Percentiles rank a stretch among this genome's conserved stretches.
Evolutionary conservation across 2,113 vertebrate genomes (phyloP).

Genomic region (Melanerpes formicivorus): DNA sequence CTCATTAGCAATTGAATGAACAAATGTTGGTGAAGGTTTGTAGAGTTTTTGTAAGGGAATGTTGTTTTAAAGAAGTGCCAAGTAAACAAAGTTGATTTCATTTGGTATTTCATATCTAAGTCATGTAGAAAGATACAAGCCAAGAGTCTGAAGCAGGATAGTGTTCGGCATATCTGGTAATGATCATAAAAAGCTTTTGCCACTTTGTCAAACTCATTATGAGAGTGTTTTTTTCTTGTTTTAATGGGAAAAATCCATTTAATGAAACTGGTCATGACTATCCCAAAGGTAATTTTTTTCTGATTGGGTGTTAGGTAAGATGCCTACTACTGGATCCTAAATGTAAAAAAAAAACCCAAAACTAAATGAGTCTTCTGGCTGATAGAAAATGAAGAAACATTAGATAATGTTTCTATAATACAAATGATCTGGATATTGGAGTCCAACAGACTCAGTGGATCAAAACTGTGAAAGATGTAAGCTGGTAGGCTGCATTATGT

Average conservation of each 20-base stretch:
- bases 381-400: neutral
- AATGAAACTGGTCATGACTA: neutral
- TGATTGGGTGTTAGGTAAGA: neutral
- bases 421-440: neutral
- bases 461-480: neutral
- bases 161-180: neutral
- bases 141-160: neutral
- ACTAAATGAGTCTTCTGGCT: neutral
- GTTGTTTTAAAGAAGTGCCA: neutral
- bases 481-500: neutral
- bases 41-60: neutral
- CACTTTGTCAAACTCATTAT: neutral
- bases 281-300: neutral
- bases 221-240: neutral
- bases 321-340: neutral
- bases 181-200: neutral
- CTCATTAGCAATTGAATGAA: neutral
- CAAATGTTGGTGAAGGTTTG: neutral
- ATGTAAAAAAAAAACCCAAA: neutral
- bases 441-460: neutral
- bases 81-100: neutral
- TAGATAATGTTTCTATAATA: neutral
- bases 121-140: neutral
- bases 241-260: neutral
- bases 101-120: neutral